Evolutionary conservation across 2,888 invertebrate species (phyloP).

Genomic region (Cacoxenus indagator): DNA sequence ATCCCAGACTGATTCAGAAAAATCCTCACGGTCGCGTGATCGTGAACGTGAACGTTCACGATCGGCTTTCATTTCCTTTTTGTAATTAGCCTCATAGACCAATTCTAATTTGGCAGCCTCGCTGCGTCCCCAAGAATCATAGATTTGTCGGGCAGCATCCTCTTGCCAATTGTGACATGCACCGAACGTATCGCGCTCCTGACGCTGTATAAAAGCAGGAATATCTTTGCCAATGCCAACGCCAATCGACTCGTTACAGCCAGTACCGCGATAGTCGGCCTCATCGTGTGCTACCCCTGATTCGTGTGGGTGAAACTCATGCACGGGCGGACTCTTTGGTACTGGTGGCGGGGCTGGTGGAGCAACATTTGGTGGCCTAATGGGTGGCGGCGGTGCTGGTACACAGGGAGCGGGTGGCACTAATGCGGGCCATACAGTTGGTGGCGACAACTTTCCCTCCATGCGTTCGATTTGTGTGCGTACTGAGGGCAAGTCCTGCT

Average conservation of each 20-base stretch:
- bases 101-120: conserved; percentile 71
- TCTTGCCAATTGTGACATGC: conserved; percentile 77
- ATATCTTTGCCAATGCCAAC: conserved; percentile 59
- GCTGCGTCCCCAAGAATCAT: conserved; percentile 71
- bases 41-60: conserved; percentile 69
- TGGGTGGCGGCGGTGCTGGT: conserved; percentile 75
- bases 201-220: conserved; percentile 77
- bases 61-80: conserved; percentile 66
- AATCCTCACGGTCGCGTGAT: conserved; percentile 70
- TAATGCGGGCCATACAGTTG: conserved; percentile 78
- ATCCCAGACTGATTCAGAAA: conserved; percentile 71
- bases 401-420: conserved; percentile 76
- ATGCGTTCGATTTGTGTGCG: conserved; percentile 75
- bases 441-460: conserved; percentile 73
- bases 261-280: conserved; percentile 26
- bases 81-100: conserved; percentile 67
- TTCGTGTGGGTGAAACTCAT: conserved; percentile 20
- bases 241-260: too few species aligned
- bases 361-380: conserved; percentile 72
- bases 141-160: conserved; percentile 61
- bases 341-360: conserved; percentile 77
- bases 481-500: conserved; percentile 66
- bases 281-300: conserved; percentile 9
- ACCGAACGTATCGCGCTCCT: conserved; percentile 81
- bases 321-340: conserved; percentile 75